A percentile compares a stretch with the other conserved stretches of the same genome.
Evolutionary conservation across 2,113 vertebrate genomes (phyloP).

Genomic region (Tenebrosternarchus preto): DNA sequence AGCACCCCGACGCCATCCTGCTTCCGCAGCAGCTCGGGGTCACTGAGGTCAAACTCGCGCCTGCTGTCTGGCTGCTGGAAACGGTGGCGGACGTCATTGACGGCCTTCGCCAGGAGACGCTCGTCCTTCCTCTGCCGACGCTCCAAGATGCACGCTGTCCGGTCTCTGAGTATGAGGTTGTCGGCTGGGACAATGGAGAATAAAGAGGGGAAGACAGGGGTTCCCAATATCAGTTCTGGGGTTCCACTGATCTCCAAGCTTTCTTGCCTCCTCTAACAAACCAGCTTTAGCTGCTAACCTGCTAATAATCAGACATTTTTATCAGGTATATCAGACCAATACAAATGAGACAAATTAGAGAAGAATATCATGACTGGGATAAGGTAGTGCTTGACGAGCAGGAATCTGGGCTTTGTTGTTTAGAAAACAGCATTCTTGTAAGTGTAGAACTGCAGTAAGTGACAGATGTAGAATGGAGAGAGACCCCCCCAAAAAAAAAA

Average conservation of each 20-base stretch:
- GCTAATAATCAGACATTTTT: too few relatives aligned
- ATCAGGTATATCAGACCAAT: too few relatives aligned
- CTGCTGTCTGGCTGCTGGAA: conserved; percentile 76
- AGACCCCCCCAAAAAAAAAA: too few relatives aligned
- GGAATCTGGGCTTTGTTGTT: too few relatives aligned
- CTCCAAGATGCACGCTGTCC: conserved; percentile 69
- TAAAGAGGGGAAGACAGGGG: neutral
- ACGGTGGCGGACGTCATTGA: conserved; percentile 68
- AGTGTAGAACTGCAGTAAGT: too few relatives aligned
- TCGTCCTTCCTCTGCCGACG: conserved; percentile 65
- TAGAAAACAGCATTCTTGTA: too few relatives aligned
- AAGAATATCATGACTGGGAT: too few relatives aligned
- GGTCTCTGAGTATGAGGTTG: conserved; percentile 74
- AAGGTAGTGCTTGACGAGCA: too few relatives aligned
- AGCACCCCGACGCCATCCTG: conserved; percentile 67
- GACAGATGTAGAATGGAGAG: too few relatives aligned
- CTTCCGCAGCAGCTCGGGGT: conserved; percentile 72
- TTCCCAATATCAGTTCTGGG: neutral
- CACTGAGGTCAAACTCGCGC: conserved; percentile 80
- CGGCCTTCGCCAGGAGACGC: conserved; percentile 65
- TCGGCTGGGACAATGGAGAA: conserved; percentile 61
- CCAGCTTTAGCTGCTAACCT: neutral
- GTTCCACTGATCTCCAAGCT: neutral
- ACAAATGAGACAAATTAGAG: too few relatives aligned
- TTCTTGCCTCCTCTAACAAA: neutral